Conservation (phyloP, 1,140 invertebrate species). For the Brachionus manjavacas region DNA sequence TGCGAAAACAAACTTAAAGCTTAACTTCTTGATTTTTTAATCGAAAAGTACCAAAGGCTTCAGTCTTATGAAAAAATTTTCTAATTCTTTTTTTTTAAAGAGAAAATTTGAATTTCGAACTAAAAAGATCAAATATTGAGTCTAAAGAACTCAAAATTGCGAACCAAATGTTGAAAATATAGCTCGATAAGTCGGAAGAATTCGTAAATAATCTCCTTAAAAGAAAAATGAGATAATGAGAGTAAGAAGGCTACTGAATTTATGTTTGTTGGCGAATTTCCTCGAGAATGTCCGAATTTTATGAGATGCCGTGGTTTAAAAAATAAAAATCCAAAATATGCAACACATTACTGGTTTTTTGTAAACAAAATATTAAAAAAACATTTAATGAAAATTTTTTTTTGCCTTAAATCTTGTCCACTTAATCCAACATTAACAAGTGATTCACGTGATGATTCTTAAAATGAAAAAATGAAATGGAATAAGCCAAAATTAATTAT, state of each 20-base stretch:
- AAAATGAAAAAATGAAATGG: background rate
- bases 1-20: too few relatives aligned
- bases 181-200: background rate
- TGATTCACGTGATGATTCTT: background rate
- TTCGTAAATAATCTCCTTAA: background rate
- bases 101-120: background rate
- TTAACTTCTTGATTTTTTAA: too few relatives aligned
- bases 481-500: background rate
- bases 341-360: background rate
- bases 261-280: background rate
- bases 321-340: background rate
- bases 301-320: background rate
- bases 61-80: too few relatives aligned
- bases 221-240: background rate
- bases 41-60: too few relatives aligned
- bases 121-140: background rate
- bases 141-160: background rate
- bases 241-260: background rate
- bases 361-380: background rate
- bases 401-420: background rate
- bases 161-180: background rate
- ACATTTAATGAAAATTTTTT: background rate
- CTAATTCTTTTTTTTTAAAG: too few relatives aligned
- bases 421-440: background rate
- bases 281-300: background rate